Evolutionary conservation across 2,888 invertebrate genomes (phyloP).

Genomic region (Catocala nupta): DNA sequence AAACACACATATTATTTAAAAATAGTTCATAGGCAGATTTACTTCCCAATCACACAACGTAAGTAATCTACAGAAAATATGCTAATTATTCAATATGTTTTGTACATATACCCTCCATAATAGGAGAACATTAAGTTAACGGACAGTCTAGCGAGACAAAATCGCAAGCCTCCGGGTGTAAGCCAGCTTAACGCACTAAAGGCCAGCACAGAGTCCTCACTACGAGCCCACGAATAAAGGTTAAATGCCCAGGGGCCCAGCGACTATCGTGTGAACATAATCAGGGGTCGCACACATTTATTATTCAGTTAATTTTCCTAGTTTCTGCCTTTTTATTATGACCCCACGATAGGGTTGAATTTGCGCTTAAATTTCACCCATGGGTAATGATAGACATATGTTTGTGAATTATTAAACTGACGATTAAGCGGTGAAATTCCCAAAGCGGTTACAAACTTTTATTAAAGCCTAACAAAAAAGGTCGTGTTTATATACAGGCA

Average conservation of each 20-base stretch:
- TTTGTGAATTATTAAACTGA: slow-evolving; percentile 48
- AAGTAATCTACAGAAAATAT: background rate
- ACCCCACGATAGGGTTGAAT: slow-evolving; percentile 48
- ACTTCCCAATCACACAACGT: no score
- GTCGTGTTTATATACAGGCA: slow-evolving; percentile 21
- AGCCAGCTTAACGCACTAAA: slow-evolving; percentile 45
- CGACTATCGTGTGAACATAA: slow-evolving; percentile 49
- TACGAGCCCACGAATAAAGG: slow-evolving; percentile 36
- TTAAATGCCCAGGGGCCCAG: slow-evolving; percentile 41
- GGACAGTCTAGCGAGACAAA: slow-evolving; percentile 32
- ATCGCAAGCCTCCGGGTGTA: slow-evolving; percentile 30
- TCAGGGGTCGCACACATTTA: slow-evolving; percentile 50
- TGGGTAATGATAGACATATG: slow-evolving; percentile 49
- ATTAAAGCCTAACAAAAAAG: slow-evolving; percentile 26
- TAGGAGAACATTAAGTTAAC: slow-evolving; percentile 16
- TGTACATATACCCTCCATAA: background rate
- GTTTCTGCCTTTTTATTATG: slow-evolving; percentile 52
- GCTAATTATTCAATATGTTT: slow-evolving; percentile 1
- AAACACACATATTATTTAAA: no score
- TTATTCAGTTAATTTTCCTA: slow-evolving; percentile 54
- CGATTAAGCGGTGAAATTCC: slow-evolving; percentile 38
- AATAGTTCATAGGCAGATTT: no score
- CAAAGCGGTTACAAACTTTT: slow-evolving; percentile 29
- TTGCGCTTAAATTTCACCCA: slow-evolving; percentile 44
- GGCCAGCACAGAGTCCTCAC: slow-evolving; percentile 19